These are phyloP conservation scores for Atrina japonica DNA, from an alignment of 2,888 invertebrate genomes.

Conservation along the genomic window DNA sequence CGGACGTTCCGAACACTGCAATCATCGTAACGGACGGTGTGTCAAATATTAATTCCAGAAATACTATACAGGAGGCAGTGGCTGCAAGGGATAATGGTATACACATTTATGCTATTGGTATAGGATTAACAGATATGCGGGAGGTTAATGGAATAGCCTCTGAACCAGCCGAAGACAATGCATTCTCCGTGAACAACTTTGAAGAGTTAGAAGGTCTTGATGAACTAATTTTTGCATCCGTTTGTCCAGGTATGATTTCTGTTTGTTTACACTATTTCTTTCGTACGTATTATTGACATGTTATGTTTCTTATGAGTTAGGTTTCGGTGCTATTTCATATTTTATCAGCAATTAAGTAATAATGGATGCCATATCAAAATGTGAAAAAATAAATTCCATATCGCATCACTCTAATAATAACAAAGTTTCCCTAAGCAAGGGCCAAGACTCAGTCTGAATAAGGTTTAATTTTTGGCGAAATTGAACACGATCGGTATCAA, in stretches of 20 bases:
- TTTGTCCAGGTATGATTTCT: slow-evolving; percentile 55
- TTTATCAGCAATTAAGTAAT: too few species aligned
- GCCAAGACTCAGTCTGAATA: too few species aligned
- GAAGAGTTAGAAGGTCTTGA: slow-evolving; percentile 53
- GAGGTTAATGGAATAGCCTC: slow-evolving; percentile 61
- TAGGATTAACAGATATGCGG: slow-evolving; percentile 56
- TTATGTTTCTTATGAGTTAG: too few species aligned
- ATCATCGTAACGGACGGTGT: slow-evolving; percentile 70
- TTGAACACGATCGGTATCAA: too few species aligned
- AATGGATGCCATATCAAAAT: too few species aligned
- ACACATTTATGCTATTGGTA: slow-evolving; percentile 61
- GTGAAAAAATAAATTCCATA: too few species aligned
- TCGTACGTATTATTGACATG: too few species aligned
- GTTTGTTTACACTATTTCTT: too few species aligned
- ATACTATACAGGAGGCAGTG: slow-evolving; percentile 66
- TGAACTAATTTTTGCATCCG: slow-evolving; percentile 54
- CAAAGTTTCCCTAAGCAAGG: too few species aligned
- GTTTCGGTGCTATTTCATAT: too few species aligned
- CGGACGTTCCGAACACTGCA: slow-evolving; percentile 58
- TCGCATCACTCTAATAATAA: too few species aligned
- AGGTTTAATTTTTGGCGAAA: too few species aligned
- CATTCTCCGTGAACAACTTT: slow-evolving; percentile 53
- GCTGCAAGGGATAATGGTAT: slow-evolving; percentile 47
- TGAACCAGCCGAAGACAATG: slow-evolving; percentile 49
- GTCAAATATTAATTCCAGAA: slow-evolving; percentile 67